These are phyloP conservation scores for Chiroxiphia lanceolata DNA, from an alignment of 2,797 vertebrate species.

Conservation along the genomic window DNA sequence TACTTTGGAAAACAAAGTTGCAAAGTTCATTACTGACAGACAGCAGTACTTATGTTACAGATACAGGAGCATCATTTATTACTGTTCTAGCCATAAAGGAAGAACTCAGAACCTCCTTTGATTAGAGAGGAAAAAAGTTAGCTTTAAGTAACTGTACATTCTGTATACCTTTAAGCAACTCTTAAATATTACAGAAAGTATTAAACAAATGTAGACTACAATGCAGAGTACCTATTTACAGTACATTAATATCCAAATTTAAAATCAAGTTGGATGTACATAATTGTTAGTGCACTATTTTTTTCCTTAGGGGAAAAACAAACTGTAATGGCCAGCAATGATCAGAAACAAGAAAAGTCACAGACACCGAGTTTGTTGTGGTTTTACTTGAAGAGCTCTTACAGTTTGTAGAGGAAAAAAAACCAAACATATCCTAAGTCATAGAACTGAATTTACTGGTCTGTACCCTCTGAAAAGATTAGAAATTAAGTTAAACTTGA, in stretches of 20 bases:
- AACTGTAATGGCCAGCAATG: conserved; percentile 69
- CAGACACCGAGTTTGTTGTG: conserved; percentile 67
- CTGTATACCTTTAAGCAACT: conserved; percentile 86
- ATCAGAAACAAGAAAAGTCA: conserved; percentile 69
- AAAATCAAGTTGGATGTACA: conserved; percentile 89
- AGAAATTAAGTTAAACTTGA: conserved; percentile 65
- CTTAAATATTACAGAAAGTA: conserved; percentile 91
- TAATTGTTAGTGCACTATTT: conserved; percentile 91
- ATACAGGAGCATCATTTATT: conserved; percentile 85
- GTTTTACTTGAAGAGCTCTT: conserved; percentile 70
- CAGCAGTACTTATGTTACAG: conserved; percentile 80
- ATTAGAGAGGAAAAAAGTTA: conserved; percentile 74
- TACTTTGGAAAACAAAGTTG: conserved; percentile 79
- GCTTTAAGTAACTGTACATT: conserved; percentile 91
- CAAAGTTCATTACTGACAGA: conserved; percentile 76
- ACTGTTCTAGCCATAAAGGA: conserved; percentile 84
- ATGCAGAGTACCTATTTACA: conserved; percentile 97
- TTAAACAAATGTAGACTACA: conserved; percentile 92
- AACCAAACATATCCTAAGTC: background rate
- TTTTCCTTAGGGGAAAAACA: conserved; percentile 69
- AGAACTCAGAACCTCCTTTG: conserved; percentile 79
- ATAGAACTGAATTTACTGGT: conserved; percentile 58
- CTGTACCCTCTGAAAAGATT: conserved; percentile 59
- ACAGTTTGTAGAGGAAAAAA: conserved; percentile 38
- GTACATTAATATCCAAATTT: conserved; percentile 93